Evolutionary conservation across 2,113 vertebrate species (phyloP).

Genomic region (Spilogale gracilis): DNA sequence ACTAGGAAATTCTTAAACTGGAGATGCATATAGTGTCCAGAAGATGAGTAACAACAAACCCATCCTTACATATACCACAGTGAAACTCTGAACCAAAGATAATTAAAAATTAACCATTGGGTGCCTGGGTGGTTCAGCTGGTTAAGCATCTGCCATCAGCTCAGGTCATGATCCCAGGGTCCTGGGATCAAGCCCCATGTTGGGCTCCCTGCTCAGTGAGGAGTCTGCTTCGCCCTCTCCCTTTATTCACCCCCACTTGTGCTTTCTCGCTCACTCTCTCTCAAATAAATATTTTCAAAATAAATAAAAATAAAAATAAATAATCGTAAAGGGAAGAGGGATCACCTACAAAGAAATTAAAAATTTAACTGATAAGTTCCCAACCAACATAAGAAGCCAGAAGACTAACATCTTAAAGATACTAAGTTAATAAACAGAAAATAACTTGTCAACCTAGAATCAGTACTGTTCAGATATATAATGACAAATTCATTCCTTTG

Average conservation of each 20-base stretch:
- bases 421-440: neutral
- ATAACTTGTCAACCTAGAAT: neutral
- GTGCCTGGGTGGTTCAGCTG: neutral
- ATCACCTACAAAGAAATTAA: neutral
- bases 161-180: no score
- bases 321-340: neutral
- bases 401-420: neutral
- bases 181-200: no score
- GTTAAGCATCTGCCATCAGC: no score
- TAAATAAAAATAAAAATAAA: neutral
- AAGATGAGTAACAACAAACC: conserved; percentile 12
- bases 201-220: no score
- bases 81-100: neutral
- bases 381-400: neutral
- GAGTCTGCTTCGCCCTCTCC: no score
- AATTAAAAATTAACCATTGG: neutral
- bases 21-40: neutral
- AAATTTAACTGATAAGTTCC: neutral
- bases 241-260: no score
- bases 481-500: neutral
- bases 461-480: neutral
- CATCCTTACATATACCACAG: neutral
- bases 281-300: no score
- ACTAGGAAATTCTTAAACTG: neutral
- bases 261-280: no score